Percentiles rank a stretch among this genome's conserved stretches.
Conservation (phyloP, 2,113 vertebrate species). For the Proteles cristata region DNA sequence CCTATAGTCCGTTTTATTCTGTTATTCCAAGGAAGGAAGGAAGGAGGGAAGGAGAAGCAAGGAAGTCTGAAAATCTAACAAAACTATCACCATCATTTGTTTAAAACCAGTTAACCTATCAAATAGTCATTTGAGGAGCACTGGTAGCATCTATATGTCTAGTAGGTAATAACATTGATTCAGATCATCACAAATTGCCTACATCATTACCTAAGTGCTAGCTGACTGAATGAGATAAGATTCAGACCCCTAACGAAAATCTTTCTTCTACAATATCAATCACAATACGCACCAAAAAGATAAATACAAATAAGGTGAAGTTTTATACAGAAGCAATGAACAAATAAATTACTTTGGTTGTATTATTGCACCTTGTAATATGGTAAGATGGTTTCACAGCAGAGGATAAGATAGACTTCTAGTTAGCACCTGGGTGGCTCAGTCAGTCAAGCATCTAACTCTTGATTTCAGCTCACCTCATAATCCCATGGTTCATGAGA, state of each 20-base stretch:
- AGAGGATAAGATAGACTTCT: background rate
- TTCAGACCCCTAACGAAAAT: background rate
- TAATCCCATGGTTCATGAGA: too few species aligned
- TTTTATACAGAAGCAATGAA: conserved; percentile 15
- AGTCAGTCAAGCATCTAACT: too few species aligned
- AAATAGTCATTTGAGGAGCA: background rate
- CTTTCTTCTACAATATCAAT: background rate
- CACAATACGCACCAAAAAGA: background rate
- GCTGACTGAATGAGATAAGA: background rate
- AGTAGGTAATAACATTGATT: background rate
- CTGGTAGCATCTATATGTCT: background rate
- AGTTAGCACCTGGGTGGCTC: too few species aligned
- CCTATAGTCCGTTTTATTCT: background rate
- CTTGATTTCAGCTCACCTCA: too few species aligned
- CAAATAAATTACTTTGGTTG: background rate
- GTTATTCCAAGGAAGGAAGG: background rate
- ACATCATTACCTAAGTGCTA: background rate
- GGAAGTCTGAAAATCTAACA: background rate
- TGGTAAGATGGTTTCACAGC: conserved; percentile 17
- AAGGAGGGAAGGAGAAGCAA: background rate
- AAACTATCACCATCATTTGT: background rate
- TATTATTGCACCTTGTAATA: background rate
- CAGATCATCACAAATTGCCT: background rate
- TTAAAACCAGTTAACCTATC: background rate
- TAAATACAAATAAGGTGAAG: background rate